Conservation (phyloP, 2,888 invertebrate species). For the Pyrgus malvae region DNA sequence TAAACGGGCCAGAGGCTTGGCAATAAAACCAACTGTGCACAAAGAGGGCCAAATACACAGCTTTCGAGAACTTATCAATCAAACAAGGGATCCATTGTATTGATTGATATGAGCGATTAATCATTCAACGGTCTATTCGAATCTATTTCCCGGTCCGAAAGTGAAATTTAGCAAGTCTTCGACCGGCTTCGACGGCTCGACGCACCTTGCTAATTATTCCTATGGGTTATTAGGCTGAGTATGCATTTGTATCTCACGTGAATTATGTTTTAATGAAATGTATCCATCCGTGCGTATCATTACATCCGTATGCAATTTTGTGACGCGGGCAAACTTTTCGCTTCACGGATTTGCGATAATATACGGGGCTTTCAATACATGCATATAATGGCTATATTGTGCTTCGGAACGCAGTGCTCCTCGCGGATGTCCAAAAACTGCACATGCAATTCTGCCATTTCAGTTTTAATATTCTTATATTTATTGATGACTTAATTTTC, state of each 20-base stretch:
- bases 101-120: constrained; percentile 37
- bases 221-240: constrained; percentile 11
- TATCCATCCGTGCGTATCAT: constrained; percentile 13
- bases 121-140: constrained; percentile 37
- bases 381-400: background rate
- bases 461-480: too few species aligned
- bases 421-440: too few species aligned
- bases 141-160: constrained; percentile 44
- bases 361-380: background rate
- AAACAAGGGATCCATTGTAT: constrained; percentile 26
- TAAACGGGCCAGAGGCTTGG: constrained; percentile 10
- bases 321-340: constrained; percentile 6
- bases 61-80: constrained; percentile 26
- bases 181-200: constrained; percentile 43
- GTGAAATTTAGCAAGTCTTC: constrained; percentile 49
- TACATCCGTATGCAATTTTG: constrained; percentile 15
- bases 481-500: too few species aligned
- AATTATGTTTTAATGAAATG: constrained; percentile 11
- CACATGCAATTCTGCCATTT: too few species aligned
- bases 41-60: constrained; percentile 5
- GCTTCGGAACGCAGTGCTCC: background rate
- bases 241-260: background rate
- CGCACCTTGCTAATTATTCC: constrained; percentile 40
- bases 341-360: constrained; percentile 3
- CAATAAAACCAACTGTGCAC: constrained; percentile 7